Base-by-base conservation (phyloP, 2,797 vertebrate genomes). In the Dendrocincla fuliginosa region DNA sequence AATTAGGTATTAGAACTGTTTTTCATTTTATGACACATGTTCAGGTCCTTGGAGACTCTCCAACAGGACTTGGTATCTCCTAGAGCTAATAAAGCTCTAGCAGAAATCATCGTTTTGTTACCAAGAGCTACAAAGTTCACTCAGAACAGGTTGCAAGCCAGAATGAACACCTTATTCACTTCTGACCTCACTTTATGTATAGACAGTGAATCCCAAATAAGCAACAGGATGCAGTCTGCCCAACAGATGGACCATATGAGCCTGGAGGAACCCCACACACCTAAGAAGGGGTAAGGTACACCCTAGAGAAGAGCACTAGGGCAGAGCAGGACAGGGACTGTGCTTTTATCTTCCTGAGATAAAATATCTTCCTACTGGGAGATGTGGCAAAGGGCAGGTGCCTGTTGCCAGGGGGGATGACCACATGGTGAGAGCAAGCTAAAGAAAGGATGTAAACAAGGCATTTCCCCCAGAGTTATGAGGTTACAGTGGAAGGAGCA, bases 261-360 rank as follows among this genome's bases (percentile, higher is more conserved):
- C 13, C 13, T 2, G 19, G 56, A 75, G 39, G 46, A 87, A 14
- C 17, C 8, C 10, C 37, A 39, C 35, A 52, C 2, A 19, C 1
- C 0, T n/a, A 22, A 13, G 10, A 61, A 53, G 74, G 37, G 27
- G 17, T 9, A 13, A 56, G 17, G 19, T 39, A 49, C 32, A 33
- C 7, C 20, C 39, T 25, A n/a, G 35, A 63, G 49, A 77, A 59
- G 13, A 47, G 8, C 59, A 55, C 5, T 41, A n/a, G 35, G 20
- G 56, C 19, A 32, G 63, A 87, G 42, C 4, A 18, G 44, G 23
- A 47, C 10, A 59, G 19, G 23, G 25, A 49, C 47, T 47, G 47
- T 41, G 11, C 28, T 35, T 46, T 5, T 41, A 0, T 30, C 11
- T 61, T 44, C 18, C 55, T 0, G 0, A 50, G 30, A 4, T 30